A percentile compares a stretch with the other conserved stretches of the same genome.
These are phyloP conservation scores for Pampus argenteus DNA, from an alignment of 2,797 vertebrate species.

Conservation along the genomic window DNA sequence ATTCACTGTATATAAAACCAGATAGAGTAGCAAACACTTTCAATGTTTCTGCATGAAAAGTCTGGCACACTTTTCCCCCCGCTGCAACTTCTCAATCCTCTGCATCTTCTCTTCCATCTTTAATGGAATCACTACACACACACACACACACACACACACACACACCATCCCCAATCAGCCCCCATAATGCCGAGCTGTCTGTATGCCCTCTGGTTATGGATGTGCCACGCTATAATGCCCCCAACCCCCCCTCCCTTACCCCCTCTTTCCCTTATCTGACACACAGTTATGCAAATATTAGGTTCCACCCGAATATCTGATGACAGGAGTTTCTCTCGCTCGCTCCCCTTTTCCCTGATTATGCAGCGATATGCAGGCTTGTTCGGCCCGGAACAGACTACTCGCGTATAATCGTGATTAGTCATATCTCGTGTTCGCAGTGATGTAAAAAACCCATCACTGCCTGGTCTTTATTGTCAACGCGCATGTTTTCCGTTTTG, in stretches of 20 bases:
- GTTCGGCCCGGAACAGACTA: constrained; percentile 68
- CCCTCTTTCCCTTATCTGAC: constrained; percentile 69
- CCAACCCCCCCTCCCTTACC: background rate
- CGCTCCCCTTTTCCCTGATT: constrained; percentile 59
- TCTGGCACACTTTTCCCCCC: constrained; percentile 57
- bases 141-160: constrained; percentile 58
- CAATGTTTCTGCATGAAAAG: constrained; percentile 63
- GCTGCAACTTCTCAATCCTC: constrained; percentile 44
- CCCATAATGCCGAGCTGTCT: constrained; percentile 72
- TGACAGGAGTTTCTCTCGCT: constrained; percentile 72
- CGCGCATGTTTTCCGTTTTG: constrained; percentile 33
- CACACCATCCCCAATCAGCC: constrained; percentile 67
- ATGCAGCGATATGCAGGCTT: constrained; percentile 70
- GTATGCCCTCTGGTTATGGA: constrained; percentile 72
- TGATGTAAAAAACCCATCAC: constrained; percentile 70
- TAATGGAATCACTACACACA: constrained; percentile 71
- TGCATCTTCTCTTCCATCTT: constrained; percentile 66
- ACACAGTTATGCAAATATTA: constrained; percentile 81
- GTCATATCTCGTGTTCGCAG: constrained; percentile 75
- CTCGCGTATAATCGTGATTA: constrained; percentile 74
- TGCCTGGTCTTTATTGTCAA: constrained; percentile 56
- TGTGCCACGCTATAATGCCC: constrained; percentile 74
- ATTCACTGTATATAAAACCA: constrained; percentile 52
- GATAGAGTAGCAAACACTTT: constrained; percentile 43
- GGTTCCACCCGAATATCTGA: constrained; percentile 75